Base-by-base conservation (phyloP, 2,113 vertebrate genomes). In the Agelaius tricolor region DNA sequence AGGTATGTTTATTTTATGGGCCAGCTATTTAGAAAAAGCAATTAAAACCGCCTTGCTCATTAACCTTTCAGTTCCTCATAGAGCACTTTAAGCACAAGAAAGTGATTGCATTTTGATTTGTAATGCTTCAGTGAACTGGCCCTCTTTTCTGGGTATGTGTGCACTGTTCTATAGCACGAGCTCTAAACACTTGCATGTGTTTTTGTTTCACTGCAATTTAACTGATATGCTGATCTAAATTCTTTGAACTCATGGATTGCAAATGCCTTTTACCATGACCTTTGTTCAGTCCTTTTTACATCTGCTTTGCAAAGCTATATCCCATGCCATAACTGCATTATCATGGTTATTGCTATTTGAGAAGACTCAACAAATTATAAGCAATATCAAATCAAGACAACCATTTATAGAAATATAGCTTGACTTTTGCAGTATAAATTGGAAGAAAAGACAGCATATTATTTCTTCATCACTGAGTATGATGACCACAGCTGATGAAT, bases 101-200 rank as follows among this genome's bases (percentile, higher is more conserved):
- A 94, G 83, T 67, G 90, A 92, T 93, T 95, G 75, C 51, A 15
- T 91, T 96, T 96, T 93, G 73, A 90, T 97, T 83, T 87, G 90
- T 65, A 90, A 92, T 77, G 84, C 92, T 93, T 89, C 51, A 35
- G 74, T 77, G 85, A 84, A 13, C 77, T 26, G 87, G 41, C 54
- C 51, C 26, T 84, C 66, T 47, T 89, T 52, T 82, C 62, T 49
- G 16, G 44, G 35, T 51, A 0, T 37, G 31, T 51, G 72, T 80
- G 37, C 21, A 6, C 66, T 93, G 51, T 43, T 7, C 74, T 73
- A 39, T 10, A 68, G 49, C 2, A 1, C 5, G 6, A 62, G 37
- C 59, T 89, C 52, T 65, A 57, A 95, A 83, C 37, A 6, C 51
- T 92, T 83, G 80, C 71, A 89, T 21, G 63, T 86, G 89, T 26